Base-by-base conservation (phyloP, 1,140 invertebrate species). In the Drosophila sucinea region DNA sequence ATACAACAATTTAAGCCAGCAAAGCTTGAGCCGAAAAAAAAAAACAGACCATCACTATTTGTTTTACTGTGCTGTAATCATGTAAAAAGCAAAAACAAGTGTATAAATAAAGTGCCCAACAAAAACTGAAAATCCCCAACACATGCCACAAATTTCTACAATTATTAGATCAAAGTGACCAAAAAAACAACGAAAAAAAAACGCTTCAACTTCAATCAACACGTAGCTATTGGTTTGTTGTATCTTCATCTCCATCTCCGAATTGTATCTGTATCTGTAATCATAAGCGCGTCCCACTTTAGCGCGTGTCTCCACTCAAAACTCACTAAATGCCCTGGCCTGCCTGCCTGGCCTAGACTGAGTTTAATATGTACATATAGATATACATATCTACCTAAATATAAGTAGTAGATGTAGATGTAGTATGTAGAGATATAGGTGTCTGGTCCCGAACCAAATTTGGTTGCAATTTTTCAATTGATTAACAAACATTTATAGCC, bases 391-490 rank as follows among this genome's bases (percentile, higher is more conserved):
- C 7, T 60, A 40, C 76, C 62, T 73, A 33, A 10, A 30, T 33
- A 7, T 30, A 25, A 4, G 58, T 73, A 65, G 38, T 11, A 25
- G 32, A 32, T 69, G 11, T 69, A 30, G 32, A 6, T 54, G 6
- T 55, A 32, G 6, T 55, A 32, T 68, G 41, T 74, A 23, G 11
- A 32, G 5, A 17, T 58, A 8, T 41, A 60, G 41, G 74, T 62
- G 67, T 73, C 35, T 60, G 60, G 66, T 68, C 67, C 63, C 35
- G 47, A 17, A 30, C 81, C 81, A 69, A 84, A 83, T 79, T 83
- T 71, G 70, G 76, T 55, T 79, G 83, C 70, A 83, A 79, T 87
- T 83, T 79, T 82, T 73, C 84, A 87, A 82, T 82, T 85, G 79
- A 87, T 56, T 41, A 54, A 51, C 23, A 51, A 68, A 32, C 57